Evolutionary conservation across 2,888 invertebrate genomes (phyloP).

Genomic region (Brachylomia viminalis): DNA sequence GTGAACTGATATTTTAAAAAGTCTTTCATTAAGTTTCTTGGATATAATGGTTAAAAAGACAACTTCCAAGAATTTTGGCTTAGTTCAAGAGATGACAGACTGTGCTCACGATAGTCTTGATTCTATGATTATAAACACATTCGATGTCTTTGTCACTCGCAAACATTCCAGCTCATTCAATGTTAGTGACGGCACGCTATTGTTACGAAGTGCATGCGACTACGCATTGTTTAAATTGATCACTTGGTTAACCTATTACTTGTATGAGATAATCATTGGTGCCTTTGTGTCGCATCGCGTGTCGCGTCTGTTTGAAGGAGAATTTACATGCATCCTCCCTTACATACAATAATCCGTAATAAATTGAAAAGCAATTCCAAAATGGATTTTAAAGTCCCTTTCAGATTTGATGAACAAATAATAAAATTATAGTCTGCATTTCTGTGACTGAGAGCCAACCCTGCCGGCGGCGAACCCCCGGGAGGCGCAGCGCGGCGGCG

Average conservation of each 20-base stretch:
- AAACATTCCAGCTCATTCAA: conserved; percentile 14
- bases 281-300: too few relatives aligned
- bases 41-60: too few relatives aligned
- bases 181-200: conserved; percentile 40
- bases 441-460: too few relatives aligned
- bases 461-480: too few relatives aligned
- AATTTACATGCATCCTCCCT: neutral
- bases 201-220: conserved; percentile 24
- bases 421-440: too few relatives aligned
- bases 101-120: neutral
- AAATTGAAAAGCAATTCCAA: neutral
- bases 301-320: too few relatives aligned
- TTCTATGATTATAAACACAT: neutral
- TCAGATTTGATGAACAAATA: too few relatives aligned
- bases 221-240: conserved; percentile 39
- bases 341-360: too few relatives aligned
- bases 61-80: fast-evolving
- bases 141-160: neutral
- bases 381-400: too few relatives aligned
- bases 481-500: too few relatives aligned
- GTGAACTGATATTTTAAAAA: neutral
- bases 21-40: neutral
- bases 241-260: neutral
- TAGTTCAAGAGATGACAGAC: too few relatives aligned
- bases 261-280: conserved; percentile 2